These are phyloP conservation scores for Dicyrtoma fusca DNA, from an alignment of 2,888 invertebrate genomes.

Conservation along the genomic window DNA sequence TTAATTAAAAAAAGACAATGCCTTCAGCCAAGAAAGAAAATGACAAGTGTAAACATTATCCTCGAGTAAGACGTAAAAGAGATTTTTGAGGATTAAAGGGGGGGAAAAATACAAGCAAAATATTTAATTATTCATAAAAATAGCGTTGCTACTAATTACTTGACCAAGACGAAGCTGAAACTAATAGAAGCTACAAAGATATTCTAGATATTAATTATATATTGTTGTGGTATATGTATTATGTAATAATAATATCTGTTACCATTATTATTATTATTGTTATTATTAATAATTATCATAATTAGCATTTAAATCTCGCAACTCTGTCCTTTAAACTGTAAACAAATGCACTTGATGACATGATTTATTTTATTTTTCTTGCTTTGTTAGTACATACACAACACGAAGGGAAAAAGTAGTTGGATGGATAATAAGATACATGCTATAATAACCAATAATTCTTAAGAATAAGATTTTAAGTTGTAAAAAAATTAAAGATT, in stretches of 20 bases:
- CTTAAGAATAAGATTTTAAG: background rate
- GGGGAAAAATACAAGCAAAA: background rate
- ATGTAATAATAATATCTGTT: too few relatives aligned
- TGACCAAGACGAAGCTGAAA: background rate
- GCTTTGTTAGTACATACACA: background rate
- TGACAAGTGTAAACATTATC: slow-evolving; percentile 26
- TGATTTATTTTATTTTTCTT: background rate
- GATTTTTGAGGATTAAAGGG: background rate
- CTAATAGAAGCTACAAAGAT: background rate
- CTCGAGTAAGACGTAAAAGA: slow-evolving; percentile 25
- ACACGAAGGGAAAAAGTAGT: background rate
- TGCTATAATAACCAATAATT: background rate
- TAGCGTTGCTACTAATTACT: background rate
- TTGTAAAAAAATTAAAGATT: background rate
- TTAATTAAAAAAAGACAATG: slow-evolving; percentile 6
- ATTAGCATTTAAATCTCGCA: too few relatives aligned
- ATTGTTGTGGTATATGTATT: background rate
- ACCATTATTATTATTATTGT: too few relatives aligned
- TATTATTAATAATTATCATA: too few relatives aligned
- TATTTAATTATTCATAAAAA: background rate
- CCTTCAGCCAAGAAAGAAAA: background rate
- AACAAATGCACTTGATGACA: too few relatives aligned
- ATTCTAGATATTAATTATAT: background rate
- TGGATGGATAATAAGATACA: too few relatives aligned
- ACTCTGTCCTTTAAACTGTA: too few relatives aligned